These are phyloP conservation scores for Spisula subtruncata DNA, from an alignment of 2,888 invertebrate genomes.

Conservation along the genomic window DNA sequence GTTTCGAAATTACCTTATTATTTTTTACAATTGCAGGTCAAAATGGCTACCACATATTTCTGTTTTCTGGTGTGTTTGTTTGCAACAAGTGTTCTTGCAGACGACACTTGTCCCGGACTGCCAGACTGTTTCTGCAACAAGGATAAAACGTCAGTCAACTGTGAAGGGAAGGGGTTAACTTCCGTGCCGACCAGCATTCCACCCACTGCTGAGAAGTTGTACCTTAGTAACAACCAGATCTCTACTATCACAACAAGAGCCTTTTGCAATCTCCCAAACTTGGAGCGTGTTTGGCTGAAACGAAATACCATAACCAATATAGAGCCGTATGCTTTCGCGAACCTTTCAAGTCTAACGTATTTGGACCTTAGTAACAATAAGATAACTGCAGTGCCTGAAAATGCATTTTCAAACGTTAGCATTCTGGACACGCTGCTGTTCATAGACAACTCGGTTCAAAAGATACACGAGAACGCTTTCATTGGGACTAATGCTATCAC, in stretches of 20 bases:
- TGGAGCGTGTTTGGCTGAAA: slow-evolving; percentile 65
- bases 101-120: slow-evolving; percentile 61
- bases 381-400: slow-evolving; percentile 59
- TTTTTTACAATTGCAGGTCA: slow-evolving; percentile 31
- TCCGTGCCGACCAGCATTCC: slow-evolving; percentile 72
- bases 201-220: slow-evolving; percentile 70
- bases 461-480: slow-evolving; percentile 71
- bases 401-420: slow-evolving; percentile 68
- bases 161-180: slow-evolving; percentile 74
- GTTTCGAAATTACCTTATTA: neutral
- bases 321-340: slow-evolving; percentile 70
- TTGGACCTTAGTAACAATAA: slow-evolving; percentile 74
- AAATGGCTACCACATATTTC: neutral
- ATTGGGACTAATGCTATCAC: slow-evolving; percentile 56
- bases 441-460: slow-evolving; percentile 68
- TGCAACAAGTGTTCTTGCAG: slow-evolving; percentile 18
- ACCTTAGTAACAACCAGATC: slow-evolving; percentile 73
- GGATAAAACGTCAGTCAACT: slow-evolving; percentile 74
- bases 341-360: slow-evolving; percentile 50
- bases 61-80: neutral
- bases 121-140: slow-evolving; percentile 76
- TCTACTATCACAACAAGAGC: slow-evolving; percentile 48
- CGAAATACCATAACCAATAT: slow-evolving; percentile 70
- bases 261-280: slow-evolving; percentile 56
- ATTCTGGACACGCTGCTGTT: slow-evolving; percentile 67